Base-by-base conservation (phyloP, 2,888 invertebrate species). In the Leptinotarsa haldemani region DNA sequence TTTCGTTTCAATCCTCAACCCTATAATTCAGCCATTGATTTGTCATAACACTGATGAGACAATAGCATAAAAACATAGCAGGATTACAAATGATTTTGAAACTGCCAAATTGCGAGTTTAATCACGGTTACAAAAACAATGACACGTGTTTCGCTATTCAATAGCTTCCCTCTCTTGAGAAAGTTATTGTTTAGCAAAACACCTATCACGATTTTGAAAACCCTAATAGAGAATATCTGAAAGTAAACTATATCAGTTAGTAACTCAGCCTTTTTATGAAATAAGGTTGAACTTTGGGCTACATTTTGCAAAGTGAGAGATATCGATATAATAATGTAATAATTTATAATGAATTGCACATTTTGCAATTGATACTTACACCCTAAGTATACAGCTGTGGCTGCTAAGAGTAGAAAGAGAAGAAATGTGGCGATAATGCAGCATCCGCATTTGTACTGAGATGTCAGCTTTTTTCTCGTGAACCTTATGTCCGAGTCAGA, bases 401-500 rank as follows among this genome's bases (percentile, higher is more conserved):
- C 92, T 73, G 93, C 92, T 76, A 93, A 90, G 61, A 97, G 90
- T 47, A 95, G 90, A 78, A 96, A 92, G 77, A 96, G 91, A 68
- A 97, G 90, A 84, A 96, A 93, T 20, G 94, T 94, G 48, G 96
- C 94, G 74, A 96, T 90, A 73, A 96, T 93, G 82, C 94, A 96
- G 87, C 96, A 96, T 83, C 96, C 96, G 82, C 95, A 95, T 84
- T 94, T 93, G 86, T 95, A 94, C 80, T 95, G 94, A 71, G 95
- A 93, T 79, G 94, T 94, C 80, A 95, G 90, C 88, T 95, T 96
- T 83, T 94, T 92, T 70, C 95, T 90, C 18, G 96, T 96, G 88
- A 96, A 96, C 80, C 95, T 91, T 86, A 96, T 96, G 88, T 96
- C 95, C 82, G 95, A 96, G 89, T 95, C 95, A 80, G 95, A 94